phyloP scores from a whole-genome alignment of 2,797 vertebrate genomes.

The Furcifer pardalis region DNA sequence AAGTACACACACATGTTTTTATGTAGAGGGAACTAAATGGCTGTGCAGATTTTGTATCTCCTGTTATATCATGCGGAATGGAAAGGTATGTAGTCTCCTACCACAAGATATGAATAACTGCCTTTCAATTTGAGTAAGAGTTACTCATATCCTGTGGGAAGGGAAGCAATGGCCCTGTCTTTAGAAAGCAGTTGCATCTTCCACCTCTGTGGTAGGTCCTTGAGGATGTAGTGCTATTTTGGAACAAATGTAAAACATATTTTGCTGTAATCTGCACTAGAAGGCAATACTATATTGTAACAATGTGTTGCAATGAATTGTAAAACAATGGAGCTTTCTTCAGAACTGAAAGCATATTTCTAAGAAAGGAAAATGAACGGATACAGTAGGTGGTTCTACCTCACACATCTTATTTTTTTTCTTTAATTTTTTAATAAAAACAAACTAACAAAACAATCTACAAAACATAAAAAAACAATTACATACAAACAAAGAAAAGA shows the following conservation, averaged over 20 bases:
- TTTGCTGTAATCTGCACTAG: slow-evolving; percentile 31
- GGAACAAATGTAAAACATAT: slow-evolving; percentile 39
- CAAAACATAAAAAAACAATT: too few relatives aligned
- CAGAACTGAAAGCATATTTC: neutral
- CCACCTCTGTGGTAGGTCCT: slow-evolving; percentile 42
- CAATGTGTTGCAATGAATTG: slow-evolving; percentile 22
- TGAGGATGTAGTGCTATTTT: slow-evolving; percentile 40
- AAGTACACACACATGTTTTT: neutral
- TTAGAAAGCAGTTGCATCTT: slow-evolving; percentile 30
- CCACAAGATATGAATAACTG: slow-evolving; percentile 24
- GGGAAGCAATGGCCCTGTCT: neutral
- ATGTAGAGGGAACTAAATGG: neutral
- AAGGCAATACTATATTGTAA: slow-evolving; percentile 18
- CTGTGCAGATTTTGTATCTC: neutral
- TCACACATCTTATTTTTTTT: too few relatives aligned
- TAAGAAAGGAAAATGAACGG: neutral
- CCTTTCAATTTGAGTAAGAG: slow-evolving; percentile 26
- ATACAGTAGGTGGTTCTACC: neutral
- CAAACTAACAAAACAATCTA: too few relatives aligned
- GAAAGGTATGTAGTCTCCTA: slow-evolving; percentile 16
- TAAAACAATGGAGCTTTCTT: neutral
- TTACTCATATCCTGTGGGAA: slow-evolving; percentile 35
- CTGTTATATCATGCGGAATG: slow-evolving; percentile 1
- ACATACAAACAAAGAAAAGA: too few relatives aligned
- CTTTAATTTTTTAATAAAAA: too few relatives aligned